Evolutionary conservation across 2,113 vertebrate species (phyloP).

Genomic region (Istiophorus platypterus): DNA sequence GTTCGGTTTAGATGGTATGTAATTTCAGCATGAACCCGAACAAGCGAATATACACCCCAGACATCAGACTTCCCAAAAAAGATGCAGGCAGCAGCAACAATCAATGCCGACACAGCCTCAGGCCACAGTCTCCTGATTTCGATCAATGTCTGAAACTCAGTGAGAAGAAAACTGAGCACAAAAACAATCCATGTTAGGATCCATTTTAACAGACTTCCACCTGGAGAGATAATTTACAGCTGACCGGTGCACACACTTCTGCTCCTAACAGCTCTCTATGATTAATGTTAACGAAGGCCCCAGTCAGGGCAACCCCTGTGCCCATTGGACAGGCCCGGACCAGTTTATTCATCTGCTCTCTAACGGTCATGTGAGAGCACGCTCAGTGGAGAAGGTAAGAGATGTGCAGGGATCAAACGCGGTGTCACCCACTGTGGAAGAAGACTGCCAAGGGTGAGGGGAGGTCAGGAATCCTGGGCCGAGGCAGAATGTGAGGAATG

Average conservation of each 20-base stretch:
- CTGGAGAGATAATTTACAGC: neutral
- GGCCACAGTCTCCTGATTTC: slow-evolving; percentile 12
- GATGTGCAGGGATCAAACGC: slow-evolving; percentile 37
- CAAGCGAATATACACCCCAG: slow-evolving; percentile 12
- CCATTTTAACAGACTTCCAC: slow-evolving; percentile 3
- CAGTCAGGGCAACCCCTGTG: slow-evolving; percentile 13
- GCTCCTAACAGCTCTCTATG: neutral
- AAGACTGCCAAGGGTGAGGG: slow-evolving; percentile 41
- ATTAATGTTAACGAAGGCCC: slow-evolving; percentile 41
- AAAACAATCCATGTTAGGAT: neutral
- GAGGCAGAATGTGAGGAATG: slow-evolving; percentile 74
- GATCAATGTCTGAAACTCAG: neutral
- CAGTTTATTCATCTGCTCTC: slow-evolving; percentile 20
- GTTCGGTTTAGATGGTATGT: slow-evolving; percentile 20
- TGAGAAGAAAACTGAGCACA: neutral
- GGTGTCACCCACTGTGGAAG: slow-evolving; percentile 17
- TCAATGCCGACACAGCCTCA: neutral
- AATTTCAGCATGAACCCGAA: slow-evolving; percentile 31
- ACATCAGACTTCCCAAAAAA: slow-evolving; percentile 8
- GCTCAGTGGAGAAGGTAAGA: slow-evolving; percentile 24
- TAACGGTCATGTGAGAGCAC: neutral
- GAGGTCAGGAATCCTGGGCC: slow-evolving; percentile 61
- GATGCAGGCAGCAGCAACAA: neutral
- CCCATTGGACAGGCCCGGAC: slow-evolving; percentile 13
- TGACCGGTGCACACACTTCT: neutral